Evolutionary conservation across 2,797 vertebrate species (phyloP).

Genomic region (Varecia variegata): DNA sequence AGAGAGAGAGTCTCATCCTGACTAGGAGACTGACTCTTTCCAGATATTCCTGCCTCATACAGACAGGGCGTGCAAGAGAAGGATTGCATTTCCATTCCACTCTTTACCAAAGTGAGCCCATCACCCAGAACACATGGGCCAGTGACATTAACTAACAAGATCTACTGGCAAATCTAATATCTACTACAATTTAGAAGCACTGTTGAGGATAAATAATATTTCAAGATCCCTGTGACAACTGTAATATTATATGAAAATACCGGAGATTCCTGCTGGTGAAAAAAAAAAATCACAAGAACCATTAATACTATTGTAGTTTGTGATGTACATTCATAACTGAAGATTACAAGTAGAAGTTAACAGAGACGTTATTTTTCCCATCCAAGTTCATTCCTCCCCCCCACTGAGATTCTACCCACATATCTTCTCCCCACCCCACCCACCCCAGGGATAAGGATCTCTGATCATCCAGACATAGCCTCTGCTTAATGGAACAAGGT

Average conservation of each 20-base stretch:
- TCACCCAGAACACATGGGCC: fast-evolving
- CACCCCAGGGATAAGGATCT: neutral
- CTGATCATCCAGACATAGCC: neutral
- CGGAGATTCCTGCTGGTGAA: neutral
- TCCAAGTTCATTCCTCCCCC: neutral
- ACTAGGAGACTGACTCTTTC: neutral
- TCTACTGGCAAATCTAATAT: neutral
- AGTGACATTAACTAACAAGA: neutral
- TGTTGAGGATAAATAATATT: neutral
- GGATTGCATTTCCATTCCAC: neutral
- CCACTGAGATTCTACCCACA: neutral
- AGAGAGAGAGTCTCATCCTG: neutral
- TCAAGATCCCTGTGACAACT: neutral
- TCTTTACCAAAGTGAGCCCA: neutral
- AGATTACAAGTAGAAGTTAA: neutral
- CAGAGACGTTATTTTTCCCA: neutral
- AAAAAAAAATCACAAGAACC: neutral
- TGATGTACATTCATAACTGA: neutral
- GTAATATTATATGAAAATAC: neutral
- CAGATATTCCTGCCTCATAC: neutral
- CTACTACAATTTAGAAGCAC: neutral
- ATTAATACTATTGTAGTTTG: neutral
- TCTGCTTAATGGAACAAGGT: neutral
- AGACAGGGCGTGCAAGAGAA: neutral
- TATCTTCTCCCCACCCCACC: fast-evolving